phyloP scores from a whole-genome alignment of 2,888 invertebrate species.

The Agrotis exclamationis region DNA sequence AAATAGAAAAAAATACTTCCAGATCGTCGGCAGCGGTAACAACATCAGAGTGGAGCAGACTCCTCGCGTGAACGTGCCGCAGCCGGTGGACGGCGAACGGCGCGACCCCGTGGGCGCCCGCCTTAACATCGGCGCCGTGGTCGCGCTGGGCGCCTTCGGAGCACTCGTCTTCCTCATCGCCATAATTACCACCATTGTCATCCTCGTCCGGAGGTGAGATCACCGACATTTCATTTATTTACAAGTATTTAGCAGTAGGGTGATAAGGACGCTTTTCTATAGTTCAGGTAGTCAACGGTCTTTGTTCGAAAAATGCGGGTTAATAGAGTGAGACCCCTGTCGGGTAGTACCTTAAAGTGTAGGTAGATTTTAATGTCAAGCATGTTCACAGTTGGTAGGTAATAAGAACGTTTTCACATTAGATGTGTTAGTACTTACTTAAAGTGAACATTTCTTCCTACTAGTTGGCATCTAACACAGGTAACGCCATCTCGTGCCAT shows the following conservation, averaged over 20 bases:
- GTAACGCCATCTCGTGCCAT: background rate
- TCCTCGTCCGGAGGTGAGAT: conserved; percentile 95
- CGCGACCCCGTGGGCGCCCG: conserved; percentile 92
- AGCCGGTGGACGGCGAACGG: conserved; percentile 92
- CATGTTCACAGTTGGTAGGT: too few relatives aligned
- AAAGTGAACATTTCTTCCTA: background rate
- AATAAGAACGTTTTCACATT: too few relatives aligned
- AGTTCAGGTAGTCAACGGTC: background rate
- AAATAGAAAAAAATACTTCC: background rate
- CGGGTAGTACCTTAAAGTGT: conserved; percentile 78
- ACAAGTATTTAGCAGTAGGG: conserved; percentile 41
- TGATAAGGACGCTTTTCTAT: conserved; percentile 27
- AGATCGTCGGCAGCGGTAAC: conserved; percentile 89
- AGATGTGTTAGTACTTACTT: background rate
- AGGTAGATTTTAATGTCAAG: background rate
- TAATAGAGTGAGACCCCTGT: conserved; percentile 22
- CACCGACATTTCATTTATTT: conserved; percentile 65
- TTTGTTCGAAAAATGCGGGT: background rate
- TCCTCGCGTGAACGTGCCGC: conserved; percentile 93
- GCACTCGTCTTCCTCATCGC: conserved; percentile 97
- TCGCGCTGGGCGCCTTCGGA: conserved; percentile 97
- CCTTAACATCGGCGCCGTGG: conserved; percentile 96
- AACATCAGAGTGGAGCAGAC: conserved; percentile 92
- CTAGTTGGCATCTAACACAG: background rate
- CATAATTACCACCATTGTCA: conserved; percentile 96